Evolutionary conservation across 2,113 vertebrate species (phyloP).

Genomic region (Nannospalax galili): DNA sequence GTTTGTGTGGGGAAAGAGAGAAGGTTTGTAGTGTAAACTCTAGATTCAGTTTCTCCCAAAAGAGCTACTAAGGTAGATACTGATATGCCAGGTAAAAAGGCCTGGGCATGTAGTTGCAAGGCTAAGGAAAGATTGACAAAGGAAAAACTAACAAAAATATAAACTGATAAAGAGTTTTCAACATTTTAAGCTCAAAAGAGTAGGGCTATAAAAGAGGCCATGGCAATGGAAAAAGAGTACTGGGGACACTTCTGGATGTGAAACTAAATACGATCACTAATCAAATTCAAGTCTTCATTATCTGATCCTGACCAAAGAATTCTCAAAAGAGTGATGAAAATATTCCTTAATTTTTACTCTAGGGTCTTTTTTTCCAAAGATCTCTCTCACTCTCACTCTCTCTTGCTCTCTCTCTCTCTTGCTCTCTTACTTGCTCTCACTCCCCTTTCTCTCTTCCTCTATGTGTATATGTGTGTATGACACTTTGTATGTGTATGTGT

Average conservation of each 20-base stretch:
- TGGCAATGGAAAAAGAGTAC: background rate
- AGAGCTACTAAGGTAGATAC: background rate
- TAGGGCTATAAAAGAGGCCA: background rate
- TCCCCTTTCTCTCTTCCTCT: background rate
- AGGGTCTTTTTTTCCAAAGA: no score
- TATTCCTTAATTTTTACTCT: background rate
- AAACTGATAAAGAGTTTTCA: background rate
- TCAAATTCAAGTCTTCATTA: background rate
- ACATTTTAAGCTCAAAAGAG: background rate
- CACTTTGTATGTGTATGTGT: background rate
- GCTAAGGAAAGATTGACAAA: background rate
- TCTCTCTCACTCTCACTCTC: no score
- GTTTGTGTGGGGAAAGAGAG: background rate
- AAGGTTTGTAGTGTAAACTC: background rate
- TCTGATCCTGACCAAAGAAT: constrained; percentile 9
- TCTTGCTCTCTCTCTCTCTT: background rate
- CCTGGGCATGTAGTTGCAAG: background rate
- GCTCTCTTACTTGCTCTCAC: no score
- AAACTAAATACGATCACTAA: background rate
- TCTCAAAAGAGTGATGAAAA: background rate
- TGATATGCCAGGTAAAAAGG: background rate
- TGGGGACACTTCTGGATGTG: background rate
- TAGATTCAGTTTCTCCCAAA: background rate
- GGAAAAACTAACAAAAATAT: background rate
- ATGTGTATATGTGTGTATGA: background rate